Evolutionary conservation across 2,113 vertebrate species (phyloP), one percentile per base, ranked within the genome.

Genomic region (Nicator chloris): DNA sequence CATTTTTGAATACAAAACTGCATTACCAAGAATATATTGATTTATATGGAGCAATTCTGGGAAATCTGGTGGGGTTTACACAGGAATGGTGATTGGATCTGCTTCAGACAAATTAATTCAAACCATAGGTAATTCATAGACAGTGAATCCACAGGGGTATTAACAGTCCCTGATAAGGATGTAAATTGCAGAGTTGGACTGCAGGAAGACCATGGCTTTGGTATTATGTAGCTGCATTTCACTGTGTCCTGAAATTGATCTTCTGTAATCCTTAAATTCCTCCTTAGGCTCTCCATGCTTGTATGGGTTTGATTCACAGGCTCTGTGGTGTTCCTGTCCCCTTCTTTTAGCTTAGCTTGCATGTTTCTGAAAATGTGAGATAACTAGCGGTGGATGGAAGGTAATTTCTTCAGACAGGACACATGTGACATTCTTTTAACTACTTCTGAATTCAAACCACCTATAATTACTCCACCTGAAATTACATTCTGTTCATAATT

Each of bases 91-190:
- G 73, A 87, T 82, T 92, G 73, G 70, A 90, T 87, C 63, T 86
- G 51, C 64, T 92, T 88, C 90, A 94, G 90, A 83, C 39, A 92
- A 94, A 94, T 96, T 93, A 97, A 95, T 96, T 94, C 76, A 92
- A 92, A 83, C 85, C 78, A 83, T 40, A 92, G 90, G 88, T 95
- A 88, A 70, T 95, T 95, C 59, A 65, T 14, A 93, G 90, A 65
- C 90, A 82, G 57, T 73, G 90, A 95, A 97, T 88, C 79, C 91
- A 66, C 59, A 47, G 31, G 30, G 28, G 54, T 95, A 93, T 96
- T 96, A 93, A 14, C 54, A 85, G 51, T 63, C 75, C 77, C 66
- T 86, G 79, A 96, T 90, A 96, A 90, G 71, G 54, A 88, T 88
- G 71, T 93, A 65, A 95, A 93, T 83, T 91, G 85, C 50, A 15